Conservation (phyloP, 1,140 invertebrate genomes). For the Steinernema feltiae region DNA sequence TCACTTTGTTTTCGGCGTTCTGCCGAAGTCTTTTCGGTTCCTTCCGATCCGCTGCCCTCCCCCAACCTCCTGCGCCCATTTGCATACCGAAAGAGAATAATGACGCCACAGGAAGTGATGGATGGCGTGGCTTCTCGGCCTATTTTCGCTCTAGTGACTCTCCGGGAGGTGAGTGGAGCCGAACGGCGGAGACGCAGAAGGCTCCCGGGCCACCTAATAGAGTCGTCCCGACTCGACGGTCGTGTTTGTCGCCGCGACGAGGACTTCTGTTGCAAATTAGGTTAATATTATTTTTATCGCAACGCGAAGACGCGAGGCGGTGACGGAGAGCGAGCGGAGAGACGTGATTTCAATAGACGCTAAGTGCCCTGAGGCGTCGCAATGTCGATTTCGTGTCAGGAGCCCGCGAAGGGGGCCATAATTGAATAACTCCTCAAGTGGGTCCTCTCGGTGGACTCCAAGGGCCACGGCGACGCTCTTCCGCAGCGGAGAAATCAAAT, state of each 20-base stretch:
- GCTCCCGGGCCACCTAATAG: not conserved
- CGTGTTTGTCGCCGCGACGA: not conserved
- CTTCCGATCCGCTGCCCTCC: no score
- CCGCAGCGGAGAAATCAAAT: slow-evolving; percentile 12
- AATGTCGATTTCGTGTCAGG: not conserved
- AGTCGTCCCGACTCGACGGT: not conserved
- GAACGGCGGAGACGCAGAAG: no score
- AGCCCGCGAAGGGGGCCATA: not conserved
- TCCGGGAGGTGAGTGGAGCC: not conserved
- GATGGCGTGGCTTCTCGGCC: not conserved
- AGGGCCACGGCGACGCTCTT: not conserved
- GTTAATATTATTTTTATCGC: slow-evolving; percentile 11
- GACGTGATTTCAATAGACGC: slow-evolving; percentile 13
- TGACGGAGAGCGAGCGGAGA: not conserved
- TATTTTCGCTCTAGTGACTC: not conserved
- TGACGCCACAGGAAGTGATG: not conserved
- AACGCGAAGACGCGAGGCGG: not conserved
- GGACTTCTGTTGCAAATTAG: not conserved
- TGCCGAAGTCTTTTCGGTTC: no score
- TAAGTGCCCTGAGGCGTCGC: not conserved
- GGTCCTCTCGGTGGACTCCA: slow-evolving; percentile 4
- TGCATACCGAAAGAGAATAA: not conserved
- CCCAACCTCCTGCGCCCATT: not conserved
- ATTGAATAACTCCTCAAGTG: slow-evolving; percentile 13
- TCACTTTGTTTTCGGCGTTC: no score